Percentiles rank a stretch among this genome's conserved stretches.
phyloP scores from a whole-genome alignment of 2,797 vertebrate genomes.

The Apogon talboti region DNA sequence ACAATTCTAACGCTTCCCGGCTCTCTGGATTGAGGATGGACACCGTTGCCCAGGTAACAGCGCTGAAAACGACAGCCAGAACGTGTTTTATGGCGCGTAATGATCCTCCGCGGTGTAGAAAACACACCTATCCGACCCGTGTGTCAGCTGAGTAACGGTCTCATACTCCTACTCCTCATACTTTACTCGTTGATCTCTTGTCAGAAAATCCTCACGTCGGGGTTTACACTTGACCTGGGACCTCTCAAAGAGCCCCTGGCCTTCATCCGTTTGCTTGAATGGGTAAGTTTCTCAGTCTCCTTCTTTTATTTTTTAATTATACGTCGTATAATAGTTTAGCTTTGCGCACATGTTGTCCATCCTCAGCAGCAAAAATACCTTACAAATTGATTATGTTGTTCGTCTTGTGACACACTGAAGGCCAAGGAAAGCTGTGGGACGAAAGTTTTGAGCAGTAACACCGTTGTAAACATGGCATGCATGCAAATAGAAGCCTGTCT shows the following conservation, averaged over 20 bases:
- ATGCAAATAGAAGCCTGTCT: background rate
- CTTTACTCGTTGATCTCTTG: background rate
- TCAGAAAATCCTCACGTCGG: slow-evolving; percentile 76
- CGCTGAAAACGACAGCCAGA: background rate
- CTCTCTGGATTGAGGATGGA: slow-evolving; percentile 46
- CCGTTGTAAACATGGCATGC: slow-evolving; percentile 32
- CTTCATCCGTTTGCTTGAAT: slow-evolving; percentile 92
- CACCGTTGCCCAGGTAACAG: slow-evolving; percentile 66
- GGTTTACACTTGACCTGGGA: slow-evolving; percentile 84
- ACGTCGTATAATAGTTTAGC: slow-evolving; percentile 19
- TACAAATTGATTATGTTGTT: slow-evolving; percentile 42
- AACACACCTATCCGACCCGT: slow-evolving; percentile 14
- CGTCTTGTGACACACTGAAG: slow-evolving; percentile 65
- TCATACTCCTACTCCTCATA: too few species aligned
- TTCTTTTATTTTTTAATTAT: slow-evolving; percentile 8
- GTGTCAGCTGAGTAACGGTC: background rate
- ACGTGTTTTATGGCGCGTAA: background rate
- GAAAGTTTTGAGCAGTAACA: slow-evolving; percentile 7
- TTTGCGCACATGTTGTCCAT: slow-evolving; percentile 11
- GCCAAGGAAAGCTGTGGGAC: slow-evolving; percentile 16
- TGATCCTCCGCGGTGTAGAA: background rate
- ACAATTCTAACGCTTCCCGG: background rate
- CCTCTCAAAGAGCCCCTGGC: slow-evolving; percentile 92
- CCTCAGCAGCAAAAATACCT: background rate
- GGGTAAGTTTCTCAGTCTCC: slow-evolving; percentile 83